Evolutionary conservation across 1,140 invertebrate species (phyloP), one percentile per base, ranked within the genome.

Genomic region (Drosophila subpulchrella): DNA sequence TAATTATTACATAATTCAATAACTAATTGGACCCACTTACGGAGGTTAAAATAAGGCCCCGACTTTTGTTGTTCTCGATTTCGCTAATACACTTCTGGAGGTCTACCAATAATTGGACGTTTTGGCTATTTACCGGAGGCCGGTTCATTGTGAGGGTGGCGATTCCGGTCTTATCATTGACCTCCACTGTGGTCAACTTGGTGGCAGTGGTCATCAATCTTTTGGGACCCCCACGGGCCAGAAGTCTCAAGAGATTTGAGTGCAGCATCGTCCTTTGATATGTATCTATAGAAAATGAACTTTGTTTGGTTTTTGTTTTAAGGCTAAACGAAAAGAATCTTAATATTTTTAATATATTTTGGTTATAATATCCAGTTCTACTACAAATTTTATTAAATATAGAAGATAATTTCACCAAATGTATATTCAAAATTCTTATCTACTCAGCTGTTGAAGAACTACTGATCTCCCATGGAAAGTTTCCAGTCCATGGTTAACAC

Each of bases 111-210:
- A 97, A 92, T 59, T 97, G 96, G 3, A 95, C 92, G 82, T 97
- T 98, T 11, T 98, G 93, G 77, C 96, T 95, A 92, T 98, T 98
- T 0, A 97, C 97, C 30, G 97, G 97, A 54, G 94, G 91, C 79
- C 95, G 93, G 75, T 96, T 94, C 94, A 98, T 93, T 4, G 95
- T 95, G 13, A 97, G 90, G 2, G 94, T 95, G 20, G 95, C 95
- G 60, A 97, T 94, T 38, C 95, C 96, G 91, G 92, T 94, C 88
- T 94, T 93, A 60, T 95, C 94, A 76, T 94, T 93, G 3, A 95
- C 92, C 34, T 93, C 90, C 20, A 95, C 73, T 1, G 67, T 74
- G 34, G 90, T 91, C 24, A 88, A 44, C 36, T 91, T 90, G 1
- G 68, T 51, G 20, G 48, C 32, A n/a, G 54, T 70, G 20, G 80